Evolutionary conservation across 2,113 vertebrate species (phyloP), one percentile per base, ranked within the genome.

Genomic region (Oriolus oriolus): DNA sequence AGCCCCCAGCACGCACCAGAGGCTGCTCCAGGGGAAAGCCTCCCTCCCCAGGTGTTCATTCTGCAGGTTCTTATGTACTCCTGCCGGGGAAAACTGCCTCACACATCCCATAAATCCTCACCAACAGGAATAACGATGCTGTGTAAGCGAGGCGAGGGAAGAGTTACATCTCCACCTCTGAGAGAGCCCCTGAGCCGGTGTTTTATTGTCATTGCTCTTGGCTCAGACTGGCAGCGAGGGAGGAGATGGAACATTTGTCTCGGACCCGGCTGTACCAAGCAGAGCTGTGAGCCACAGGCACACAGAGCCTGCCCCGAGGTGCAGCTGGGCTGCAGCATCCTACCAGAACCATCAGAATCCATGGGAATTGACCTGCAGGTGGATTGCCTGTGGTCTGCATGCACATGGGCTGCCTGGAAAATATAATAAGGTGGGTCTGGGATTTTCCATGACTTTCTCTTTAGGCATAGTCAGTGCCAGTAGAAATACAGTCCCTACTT

Each of bases 191-290:
- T 0, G 0, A 57, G 74, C 4, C 68, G 35, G 39, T 0, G 2
- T 4, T 70, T 44, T 14, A 42, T 10, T 16, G 33, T 4, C 7
- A 0, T 5, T 31, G 42, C 39, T 59, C 28, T 28, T 27, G 37
- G 60, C 75, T 61, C 6, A 2, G 44, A 2, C 6, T 20, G 26
- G 49, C 69, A 82, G 30, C 0, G 0, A 84, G 35, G 53, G 31
- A 73, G 24, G 0, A 20, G 39, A 23, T 0, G 1, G 23, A 26
- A 59, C 3, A 1, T 6, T 4, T 35, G 9, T 23, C 57, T 22
- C 15, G 3, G 75, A 13, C 13, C 7, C 21, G 0, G 6, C 7
- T 31, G 54, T 0, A 21, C 24, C 21, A 1, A 13, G 49, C 54
- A 35, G 53, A 13, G 19, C 66, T 35, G 69, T 1, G 60, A 70